Evolutionary conservation across 1,140 invertebrate genomes (phyloP).

Genomic region (Nasonia vitripennis): DNA sequence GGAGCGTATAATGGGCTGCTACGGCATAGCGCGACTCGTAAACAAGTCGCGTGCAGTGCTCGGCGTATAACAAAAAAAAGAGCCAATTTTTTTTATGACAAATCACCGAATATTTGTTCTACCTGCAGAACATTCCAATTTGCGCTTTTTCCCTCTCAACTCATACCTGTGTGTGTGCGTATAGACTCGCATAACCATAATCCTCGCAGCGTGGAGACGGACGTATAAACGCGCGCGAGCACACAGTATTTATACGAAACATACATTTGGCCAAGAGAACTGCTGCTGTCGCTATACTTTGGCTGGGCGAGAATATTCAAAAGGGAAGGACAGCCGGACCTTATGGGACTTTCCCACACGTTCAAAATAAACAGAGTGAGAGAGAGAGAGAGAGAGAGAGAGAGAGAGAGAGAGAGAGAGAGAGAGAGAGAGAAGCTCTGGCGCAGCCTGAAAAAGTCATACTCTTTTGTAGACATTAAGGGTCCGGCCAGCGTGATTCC

Average conservation of each 20-base stretch:
- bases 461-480: slow-evolving; percentile 46
- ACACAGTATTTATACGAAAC: slow-evolving; percentile 26
- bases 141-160: neutral
- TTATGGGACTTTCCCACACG: slow-evolving; percentile 45
- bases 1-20: neutral
- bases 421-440: neutral
- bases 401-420: neutral
- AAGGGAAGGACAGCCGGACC: slow-evolving; percentile 15
- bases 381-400: slow-evolving; percentile 1
- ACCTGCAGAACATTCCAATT: slow-evolving; percentile 20
- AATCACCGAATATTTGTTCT: slow-evolving; percentile 24
- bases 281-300: neutral
- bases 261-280: slow-evolving; percentile 10
- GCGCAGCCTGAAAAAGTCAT: slow-evolving; percentile 25
- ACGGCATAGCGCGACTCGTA: neutral
- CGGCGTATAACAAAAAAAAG: neutral
- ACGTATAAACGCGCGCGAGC: neutral
- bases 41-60: neutral
- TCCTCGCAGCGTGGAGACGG: neutral
- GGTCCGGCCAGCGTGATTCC: slow-evolving; percentile 44
- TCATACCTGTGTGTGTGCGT: neutral
- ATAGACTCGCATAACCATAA: neutral
- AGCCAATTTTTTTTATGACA: slow-evolving; percentile 10
- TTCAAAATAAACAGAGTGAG: slow-evolving; percentile 27
- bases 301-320: slow-evolving; percentile 32